Base-by-base conservation (phyloP, 1,140 invertebrate genomes). In the Phenacoccus solenopsis region DNA sequence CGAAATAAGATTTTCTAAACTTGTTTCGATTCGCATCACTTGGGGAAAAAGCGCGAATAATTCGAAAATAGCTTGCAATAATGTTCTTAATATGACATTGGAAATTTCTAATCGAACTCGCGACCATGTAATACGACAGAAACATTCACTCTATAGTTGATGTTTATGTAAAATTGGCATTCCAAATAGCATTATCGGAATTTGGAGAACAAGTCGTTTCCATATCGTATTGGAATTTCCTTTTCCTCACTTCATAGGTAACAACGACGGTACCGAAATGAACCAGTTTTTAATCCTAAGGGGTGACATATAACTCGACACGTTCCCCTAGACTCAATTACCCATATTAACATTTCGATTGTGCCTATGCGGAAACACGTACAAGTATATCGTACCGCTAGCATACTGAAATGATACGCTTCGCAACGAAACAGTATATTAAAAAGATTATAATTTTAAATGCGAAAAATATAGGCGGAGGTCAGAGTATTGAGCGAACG, bases 371-470 rank as follows among this genome's bases (percentile, higher is more conserved):
- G 38, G 38, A 49, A 49, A 49, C 16, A 49, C n/a, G n/a, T n/a
- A n/a, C n/a, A n/a, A n/a, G 16, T 49, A 32, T 32, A 32, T 13
- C 13, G 30, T 32, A n/a, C n/a, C n/a, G n/a, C n/a, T n/a, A 49
- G 16, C 20, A 32, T 32, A 59, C 56, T 59, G 20, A 5, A 22
- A 64, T 64, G 59, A 64, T 64, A 64, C 22, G 9, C 59, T 27
- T 27, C 10, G 13, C 21, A 64, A 64, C 21, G 25, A 64, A 64
- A 64, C 25, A 64, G 25, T 25, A 64, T 25, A 64, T 25, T 24
- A 64, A 64, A 27, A 64, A 64, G 25, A 64, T 64, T 64, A 64
- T 64, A 64, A 64, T 64, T 64, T 64, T 4, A 27, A 64, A 64
- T 9, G 21, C 25, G 21, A 24, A 64, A 64, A 64, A 49, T 24